A percentile compares a stretch with the other conserved stretches of the same genome.
Conservation (phyloP, 2,888 invertebrate genomes). For the Morinoia aosen region DNA sequence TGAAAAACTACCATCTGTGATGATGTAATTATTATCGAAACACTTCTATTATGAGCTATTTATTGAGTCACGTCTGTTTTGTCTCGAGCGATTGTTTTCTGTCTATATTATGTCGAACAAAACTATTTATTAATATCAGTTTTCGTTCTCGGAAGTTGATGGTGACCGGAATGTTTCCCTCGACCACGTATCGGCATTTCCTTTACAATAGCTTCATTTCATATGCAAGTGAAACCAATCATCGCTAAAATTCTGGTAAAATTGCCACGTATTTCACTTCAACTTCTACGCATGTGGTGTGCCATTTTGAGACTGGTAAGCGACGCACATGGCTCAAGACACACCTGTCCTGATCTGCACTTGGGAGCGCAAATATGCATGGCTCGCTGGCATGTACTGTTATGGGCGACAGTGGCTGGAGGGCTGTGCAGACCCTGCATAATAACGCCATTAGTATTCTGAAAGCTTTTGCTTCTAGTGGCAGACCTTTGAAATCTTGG, state of each 20-base stretch:
- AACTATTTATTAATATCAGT: too few relatives aligned
- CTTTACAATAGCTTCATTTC: background rate
- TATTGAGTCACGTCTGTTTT: too few relatives aligned
- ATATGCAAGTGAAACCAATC: background rate
- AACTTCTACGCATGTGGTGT: background rate
- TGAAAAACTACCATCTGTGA: too few relatives aligned
- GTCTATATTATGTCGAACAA: too few relatives aligned
- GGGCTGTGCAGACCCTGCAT: background rate
- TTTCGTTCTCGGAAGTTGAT: too few relatives aligned
- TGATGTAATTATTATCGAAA: too few relatives aligned
- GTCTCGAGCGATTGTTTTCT: too few relatives aligned
- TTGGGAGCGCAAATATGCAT: background rate
- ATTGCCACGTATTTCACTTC: background rate
- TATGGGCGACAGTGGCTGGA: background rate
- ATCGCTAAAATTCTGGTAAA: background rate
- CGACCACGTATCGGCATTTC: background rate
- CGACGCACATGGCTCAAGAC: background rate
- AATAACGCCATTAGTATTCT: slow-evolving; percentile 24
- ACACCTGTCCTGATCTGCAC: background rate
- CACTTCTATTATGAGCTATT: too few relatives aligned
- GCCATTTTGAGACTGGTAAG: background rate
- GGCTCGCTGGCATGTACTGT: background rate
- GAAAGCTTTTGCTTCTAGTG: slow-evolving; percentile 23
- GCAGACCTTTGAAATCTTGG: slow-evolving; percentile 40
- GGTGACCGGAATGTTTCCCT: background rate